Base-by-base conservation (phyloP, 1,140 invertebrate genomes). In the Argopecten irradians region DNA sequence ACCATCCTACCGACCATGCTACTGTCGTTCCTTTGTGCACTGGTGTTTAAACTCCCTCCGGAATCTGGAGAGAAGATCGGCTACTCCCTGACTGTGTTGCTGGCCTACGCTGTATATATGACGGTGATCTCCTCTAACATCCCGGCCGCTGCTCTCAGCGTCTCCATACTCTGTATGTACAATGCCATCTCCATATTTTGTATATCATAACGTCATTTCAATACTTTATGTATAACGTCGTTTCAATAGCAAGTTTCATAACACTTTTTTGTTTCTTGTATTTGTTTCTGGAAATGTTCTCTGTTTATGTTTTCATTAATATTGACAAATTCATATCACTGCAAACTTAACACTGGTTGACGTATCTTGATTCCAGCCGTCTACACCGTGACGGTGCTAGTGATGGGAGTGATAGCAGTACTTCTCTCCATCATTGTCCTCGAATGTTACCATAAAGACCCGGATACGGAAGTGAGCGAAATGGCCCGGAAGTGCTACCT, bases 1-100 rank as follows among this genome's bases (percentile, higher is more conserved):
- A 88, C 82, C 1, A 89, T 91, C 7, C 14, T 89, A 16, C 91
- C 91, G 5, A 83, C 89, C 8, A 34, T 90, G 19, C 55, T 88
- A 0, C 32, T 91, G 9, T 88, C 91, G 22, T 83, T 89, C 33
- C 34, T 91, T 1, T 85, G 86, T 35, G 39, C 41, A 13, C 41
- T 90, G n/a, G 86, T 86, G 32, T 91, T 91, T 41, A 85, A 89
- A 36, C 39, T 91, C 11, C 87, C 89, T 0, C n/a, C 84, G 0
- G 88, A 89, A 13, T 87, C 91, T 8, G 91, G 91, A 32, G 89
- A 90, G 71, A 91, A 90, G 85, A 88, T 91, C n/a, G 87, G 89
- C 28, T 90, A 86, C 22, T 87, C 83, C 0, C 43, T 91, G 19
- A 90, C 89, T 3, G 88, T 90, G 0, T 41, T 91, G 28, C 71